phyloP scores from a whole-genome alignment of 2,113 vertebrate species.

The Lanius collurio region DNA sequence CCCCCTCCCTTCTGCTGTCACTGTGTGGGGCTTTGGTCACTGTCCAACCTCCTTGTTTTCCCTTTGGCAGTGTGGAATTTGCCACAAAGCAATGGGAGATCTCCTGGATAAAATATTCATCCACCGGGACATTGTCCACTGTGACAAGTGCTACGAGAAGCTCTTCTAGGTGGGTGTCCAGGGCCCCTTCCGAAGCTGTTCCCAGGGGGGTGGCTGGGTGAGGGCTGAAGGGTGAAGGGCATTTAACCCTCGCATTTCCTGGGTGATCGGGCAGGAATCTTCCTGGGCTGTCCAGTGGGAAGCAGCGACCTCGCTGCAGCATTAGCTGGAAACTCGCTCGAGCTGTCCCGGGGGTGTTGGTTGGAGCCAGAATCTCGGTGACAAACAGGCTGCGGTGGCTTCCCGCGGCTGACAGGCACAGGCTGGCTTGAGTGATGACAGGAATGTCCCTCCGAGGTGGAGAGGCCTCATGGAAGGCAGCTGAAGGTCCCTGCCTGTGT shows the following conservation, averaged over 20 bases:
- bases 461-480: not conserved
- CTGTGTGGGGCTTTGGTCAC: fast-evolving
- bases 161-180: conserved; percentile 71
- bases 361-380: not conserved
- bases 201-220: not conserved
- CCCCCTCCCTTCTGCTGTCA: not conserved
- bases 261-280: not conserved
- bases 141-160: conserved; percentile 84
- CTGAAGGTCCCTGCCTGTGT: not conserved
- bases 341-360: not conserved
- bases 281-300: not conserved
- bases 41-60: not conserved
- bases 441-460: not conserved
- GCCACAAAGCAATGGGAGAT: conserved; percentile 87
- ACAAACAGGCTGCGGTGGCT: not conserved
- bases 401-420: not conserved
- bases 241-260: not conserved
- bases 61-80: conserved; percentile 81
- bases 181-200: not conserved
- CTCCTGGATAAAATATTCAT: conserved; percentile 85
- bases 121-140: conserved; percentile 84
- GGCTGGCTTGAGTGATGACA: not conserved
- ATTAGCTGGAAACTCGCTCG: not conserved
- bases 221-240: not conserved
- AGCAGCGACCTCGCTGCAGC: not conserved